Conservation (phyloP, 2,888 invertebrate genomes). For the Alsophila aescularia region DNA sequence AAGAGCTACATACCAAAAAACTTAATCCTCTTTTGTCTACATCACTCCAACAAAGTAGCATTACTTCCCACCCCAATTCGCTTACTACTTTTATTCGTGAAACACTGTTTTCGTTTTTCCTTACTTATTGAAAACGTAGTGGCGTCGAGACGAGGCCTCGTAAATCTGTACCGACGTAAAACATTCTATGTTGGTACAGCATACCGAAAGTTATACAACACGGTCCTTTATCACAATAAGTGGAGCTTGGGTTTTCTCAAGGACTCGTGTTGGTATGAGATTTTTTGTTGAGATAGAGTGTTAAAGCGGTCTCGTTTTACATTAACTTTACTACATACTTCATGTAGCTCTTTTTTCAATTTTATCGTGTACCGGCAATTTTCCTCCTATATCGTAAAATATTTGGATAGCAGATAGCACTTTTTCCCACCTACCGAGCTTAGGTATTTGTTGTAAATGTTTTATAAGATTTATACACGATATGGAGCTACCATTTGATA, state of each 20-base stretch:
- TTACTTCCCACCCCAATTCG: neutral
- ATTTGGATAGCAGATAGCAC: constrained; percentile 40
- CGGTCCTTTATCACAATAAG: constrained; percentile 10
- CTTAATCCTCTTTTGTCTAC: neutral
- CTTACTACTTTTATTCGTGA: constrained; percentile 6
- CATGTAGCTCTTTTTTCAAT: constrained; percentile 17
- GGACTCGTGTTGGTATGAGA: neutral
- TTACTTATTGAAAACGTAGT: constrained; percentile 42
- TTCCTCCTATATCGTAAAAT: constrained; percentile 44
- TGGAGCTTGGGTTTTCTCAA: neutral
- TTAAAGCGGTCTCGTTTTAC: neutral
- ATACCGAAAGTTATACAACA: neutral
- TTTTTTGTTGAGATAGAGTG: constrained; percentile 5
- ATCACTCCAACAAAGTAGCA: neutral
- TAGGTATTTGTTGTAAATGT: constrained; percentile 7
- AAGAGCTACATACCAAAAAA: neutral
- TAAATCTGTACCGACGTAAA: constrained; percentile 43
- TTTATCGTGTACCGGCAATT: constrained; percentile 28
- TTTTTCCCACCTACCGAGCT: constrained; percentile 10
- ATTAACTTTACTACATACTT: neutral
- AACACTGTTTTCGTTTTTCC: constrained; percentile 17
- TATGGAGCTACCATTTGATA: neutral
- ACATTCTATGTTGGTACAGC: constrained; percentile 9
- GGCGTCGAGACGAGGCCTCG: constrained; percentile 32
- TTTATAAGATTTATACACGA: neutral